These are phyloP conservation scores for Recurvirostra avosetta DNA, from an alignment of 2,113 vertebrate genomes.

Conservation along the genomic window DNA sequence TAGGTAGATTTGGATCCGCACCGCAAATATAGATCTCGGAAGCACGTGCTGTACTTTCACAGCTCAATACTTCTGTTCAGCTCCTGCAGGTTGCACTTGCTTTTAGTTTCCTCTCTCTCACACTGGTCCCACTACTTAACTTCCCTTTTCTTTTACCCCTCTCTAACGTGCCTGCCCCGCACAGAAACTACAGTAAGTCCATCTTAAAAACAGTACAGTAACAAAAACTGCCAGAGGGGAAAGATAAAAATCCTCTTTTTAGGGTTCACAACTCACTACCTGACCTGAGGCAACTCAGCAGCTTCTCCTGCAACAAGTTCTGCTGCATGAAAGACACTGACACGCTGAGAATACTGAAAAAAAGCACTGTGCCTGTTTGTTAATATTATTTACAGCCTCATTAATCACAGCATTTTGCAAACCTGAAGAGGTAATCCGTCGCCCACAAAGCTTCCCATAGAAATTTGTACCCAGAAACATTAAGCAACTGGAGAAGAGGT, in stretches of 20 bases:
- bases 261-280: fast-evolving
- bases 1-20: background rate
- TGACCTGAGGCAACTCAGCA: fast-evolving
- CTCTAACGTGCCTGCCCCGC: background rate
- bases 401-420: background rate
- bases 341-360: fast-evolving
- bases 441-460: background rate
- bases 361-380: fast-evolving
- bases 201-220: fast-evolving
- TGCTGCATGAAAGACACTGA: fast-evolving
- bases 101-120: background rate
- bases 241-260: fast-evolving
- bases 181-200: fast-evolving
- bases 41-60: fast-evolving
- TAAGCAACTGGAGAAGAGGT: background rate
- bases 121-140: background rate
- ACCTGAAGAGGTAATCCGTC: background rate
- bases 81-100: background rate
- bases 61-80: fast-evolving
- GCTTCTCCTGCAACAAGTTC: background rate
- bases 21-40: fast-evolving
- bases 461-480: background rate
- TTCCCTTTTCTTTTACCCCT: background rate
- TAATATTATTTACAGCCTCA: fast-evolving
- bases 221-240: fast-evolving